Base-by-base conservation (phyloP, 2,797 vertebrate genomes). In the Champsocephalus gunnari region DNA sequence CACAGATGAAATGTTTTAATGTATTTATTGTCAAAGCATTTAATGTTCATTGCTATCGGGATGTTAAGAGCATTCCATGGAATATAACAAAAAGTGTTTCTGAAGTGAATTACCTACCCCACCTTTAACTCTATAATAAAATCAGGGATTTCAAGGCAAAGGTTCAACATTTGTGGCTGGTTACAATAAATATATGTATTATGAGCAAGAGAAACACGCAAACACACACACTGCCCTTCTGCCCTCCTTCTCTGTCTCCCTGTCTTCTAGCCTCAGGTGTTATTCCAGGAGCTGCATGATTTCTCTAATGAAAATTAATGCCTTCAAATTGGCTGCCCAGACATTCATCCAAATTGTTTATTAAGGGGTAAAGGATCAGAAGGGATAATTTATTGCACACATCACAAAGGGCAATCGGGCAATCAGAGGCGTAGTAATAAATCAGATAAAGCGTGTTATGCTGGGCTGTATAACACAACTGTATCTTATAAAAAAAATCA, bases 261-360 rank as follows among this genome's bases (percentile, higher is more conserved):
- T 76, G 69, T 85, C 69, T 88, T 81, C 76, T 75, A 87, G 84
- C 78, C 92, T 88, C 90, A 94, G 91, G 91, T 93, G 92, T 81
- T 90, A 81, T 86, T 91, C 81, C 70, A 85, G 73, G 75, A 87
- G 81, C 75, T 62, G 86, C 75, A 89, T 89, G 50, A 91, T 90
- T 83, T 77, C 67, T 58, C 84, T 92, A 94, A 95, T 95, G 91
- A 92, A 92, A 93, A 95, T 92, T 10, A 94, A 94, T 94, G 86
- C 63, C 71, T 89, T 93, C 62, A 90, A 93, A 94, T 92, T 92
- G 88, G 82, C 86, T 81, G 67, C 81, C 90, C 80, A 95, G 93
- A 94, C 90, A 93, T 90, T 92, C 88, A 89, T 92, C 86, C 84
- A 90, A 90, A 92, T 87, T 92, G 91, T 93, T 94, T 94, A 94